Evolutionary conservation across 2,797 vertebrate species (phyloP), one percentile per base, ranked within the genome.

Genomic region (Danio tinwini): DNA sequence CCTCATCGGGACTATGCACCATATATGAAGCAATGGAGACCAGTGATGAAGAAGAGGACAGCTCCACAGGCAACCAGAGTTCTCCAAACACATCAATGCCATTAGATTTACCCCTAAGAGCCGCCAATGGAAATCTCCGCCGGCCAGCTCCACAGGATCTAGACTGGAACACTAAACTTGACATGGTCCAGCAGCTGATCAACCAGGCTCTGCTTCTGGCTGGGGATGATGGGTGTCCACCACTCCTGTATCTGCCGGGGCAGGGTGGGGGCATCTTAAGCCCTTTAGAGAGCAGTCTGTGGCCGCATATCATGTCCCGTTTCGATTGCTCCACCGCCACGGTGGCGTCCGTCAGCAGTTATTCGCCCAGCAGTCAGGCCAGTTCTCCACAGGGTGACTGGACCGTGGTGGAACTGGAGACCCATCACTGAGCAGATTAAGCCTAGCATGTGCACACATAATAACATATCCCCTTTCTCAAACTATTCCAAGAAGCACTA

Each of bases 371-470:
- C 81, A 92, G 93, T 55, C 88, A 86, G 65, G 88, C 90, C 50
- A 93, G 92, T 81, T 93, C 94, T 29, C 87, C 95, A 0, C 89
- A 93, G 9, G 95, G 94, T 1, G 95, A 96, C 88, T 97, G 96
- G 96, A 97, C 95, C 0, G 95, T 96, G 74, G 96, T 97, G 78
- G 96, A 97, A 87, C 92, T 97, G 83, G 96, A 97, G 91, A 97
- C 96, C 3, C 95, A 96, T 69, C 96, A 97, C 87, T 97, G 87
- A 94, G n/a, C 55, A 16, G 14, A 17, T 42, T 29, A 16, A 70
- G 10, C 50, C 40, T 11, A 69, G 9, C 44, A 59, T 50, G 29
- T 40, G n/a, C 55, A 69, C 21, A 13, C 55, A 55, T 45, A 8
- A 17, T 12, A 7, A 6, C 37, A 49, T 56, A n/a, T 17, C 2